Base-by-base conservation (phyloP, 2,113 vertebrate species). In the Boleophthalmus pectinirostris region DNA sequence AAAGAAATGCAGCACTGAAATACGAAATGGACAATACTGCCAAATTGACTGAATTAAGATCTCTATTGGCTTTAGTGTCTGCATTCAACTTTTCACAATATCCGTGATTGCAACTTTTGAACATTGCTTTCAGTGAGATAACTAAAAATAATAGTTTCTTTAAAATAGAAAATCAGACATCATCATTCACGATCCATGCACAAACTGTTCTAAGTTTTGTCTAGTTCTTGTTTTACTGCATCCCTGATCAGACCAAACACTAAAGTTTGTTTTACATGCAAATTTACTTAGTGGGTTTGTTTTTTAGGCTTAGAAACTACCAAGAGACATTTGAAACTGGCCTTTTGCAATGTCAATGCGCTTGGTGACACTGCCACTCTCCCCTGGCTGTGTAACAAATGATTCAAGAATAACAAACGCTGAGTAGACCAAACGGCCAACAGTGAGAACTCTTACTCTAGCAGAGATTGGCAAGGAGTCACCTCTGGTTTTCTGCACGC, bases 381-480 rank as follows among this genome's bases (percentile, higher is more conserved):
- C 60, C 68, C 38, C 23, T 2, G 15, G 0, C 29, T 63, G 49
- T 51, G 61, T 12, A 15, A 68, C 45, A 61, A 61, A 61, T 29
- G 5, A 33, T 61, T 61, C 25, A 76, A 65, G 68, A 78, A 64
- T 10, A 56, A 64, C 47, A 24, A 79, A 67, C 2, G 49, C 53
- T 70, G 65, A 83, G 64, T 81, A 53, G 16, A 24, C 35, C 10
- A 56, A 74, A 70, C 10, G 0, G 15, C 38, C 43, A 45, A 73
- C 73, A 77, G 68, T 58, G 63, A 74, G 25, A 49, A 67, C 70
- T 70, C 64, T 67, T 18, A 70, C 66, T 66, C 60, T n/a, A 25
- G 46, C 61, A 70, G 45, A 63, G 70, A 80, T 35, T 72, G 74
- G 70, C 74, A 51, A 13, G 51, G 58, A 16, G n/a, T 21, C 65